Evolutionary conservation across 2,888 invertebrate genomes (phyloP).

Genomic region (Muschampia staudingeri): DNA sequence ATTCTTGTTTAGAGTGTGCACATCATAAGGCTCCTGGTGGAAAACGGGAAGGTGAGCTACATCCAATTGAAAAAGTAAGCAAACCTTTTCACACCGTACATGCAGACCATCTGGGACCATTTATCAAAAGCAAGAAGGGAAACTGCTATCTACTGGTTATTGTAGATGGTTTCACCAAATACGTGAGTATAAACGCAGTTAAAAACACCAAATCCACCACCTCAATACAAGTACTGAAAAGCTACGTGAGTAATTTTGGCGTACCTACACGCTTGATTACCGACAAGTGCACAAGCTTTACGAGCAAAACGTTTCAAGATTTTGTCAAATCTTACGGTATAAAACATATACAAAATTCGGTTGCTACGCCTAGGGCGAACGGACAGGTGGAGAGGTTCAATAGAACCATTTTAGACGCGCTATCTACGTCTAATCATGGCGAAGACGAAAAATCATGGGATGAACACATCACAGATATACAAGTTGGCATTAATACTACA

Average conservation of each 20-base stretch:
- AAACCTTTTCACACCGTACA: conserved; percentile 1
- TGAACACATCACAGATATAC: neutral
- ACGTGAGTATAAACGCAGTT: neutral
- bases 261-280: neutral
- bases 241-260: neutral
- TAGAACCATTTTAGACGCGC: conserved; percentile 7
- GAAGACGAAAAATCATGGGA: neutral
- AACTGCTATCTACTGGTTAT: conserved; percentile 9
- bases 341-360: neutral
- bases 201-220: conserved; percentile 1
- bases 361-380: conserved; percentile 1
- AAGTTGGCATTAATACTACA: too few relatives aligned
- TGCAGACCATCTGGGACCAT: conserved; percentile 7
- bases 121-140: neutral
- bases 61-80: conserved; percentile 1
- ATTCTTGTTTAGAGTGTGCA: conserved; percentile 9
- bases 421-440: neutral
- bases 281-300: neutral
- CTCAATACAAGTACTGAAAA: neutral
- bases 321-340: neutral
- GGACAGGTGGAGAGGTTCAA: neutral
- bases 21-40: conserved; percentile 9
- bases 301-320: neutral
- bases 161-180: conserved; percentile 5
- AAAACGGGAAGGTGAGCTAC: neutral